Evolutionary conservation across 2,797 vertebrate genomes (phyloP), one percentile per base, ranked within the genome.

Genomic region (Phoxinus dragarum): DNA sequence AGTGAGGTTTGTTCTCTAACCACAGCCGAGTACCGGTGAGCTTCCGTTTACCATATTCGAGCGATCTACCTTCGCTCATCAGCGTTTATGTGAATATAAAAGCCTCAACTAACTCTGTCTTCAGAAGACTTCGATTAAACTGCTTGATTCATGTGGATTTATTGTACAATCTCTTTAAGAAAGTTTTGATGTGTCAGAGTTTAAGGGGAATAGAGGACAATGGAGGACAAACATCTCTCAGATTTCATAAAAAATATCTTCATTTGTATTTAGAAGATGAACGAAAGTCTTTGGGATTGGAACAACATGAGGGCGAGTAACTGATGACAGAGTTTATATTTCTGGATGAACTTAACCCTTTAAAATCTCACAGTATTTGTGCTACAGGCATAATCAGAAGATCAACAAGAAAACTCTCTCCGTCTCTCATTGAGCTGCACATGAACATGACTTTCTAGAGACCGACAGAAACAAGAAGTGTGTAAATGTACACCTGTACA

Each of bases 401-500:
- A 40, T 64, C 36, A 76, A 38, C 31, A 23, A 34, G 6, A 44
- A 64, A 42, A 19, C 56, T 44, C 38, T 34, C 8, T 47, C 4
- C 1, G 1, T 64, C 56, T 11, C 8, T 79, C 59, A 47, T 4
- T 31, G 27, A 64, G 3, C 17, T 47, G 4, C 44, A 66, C 66
- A 64, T 27, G 2, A 27, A 19, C 54, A 44, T 27, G 59, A 61
- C 56, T 42, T 42, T 27, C 27, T 27, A 19, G 5, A 47, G 77
- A 80, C 8, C 4, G 14, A 54, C 31, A 69, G 36, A 59, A 52
- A 56, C 19, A 6, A 61, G 54, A 44, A n/a, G 38, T 38, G 1
- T 38, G 16, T 81, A 44, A 6, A 27, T 47, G 12, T 49, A 49
- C 81, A 83, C 71, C 56, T 80, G 59, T 80, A 47, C 47, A 42